Evolutionary conservation across 2,797 vertebrate species (phyloP), one percentile per base, ranked within the genome.

Genomic region (Gila robusta): DNA sequence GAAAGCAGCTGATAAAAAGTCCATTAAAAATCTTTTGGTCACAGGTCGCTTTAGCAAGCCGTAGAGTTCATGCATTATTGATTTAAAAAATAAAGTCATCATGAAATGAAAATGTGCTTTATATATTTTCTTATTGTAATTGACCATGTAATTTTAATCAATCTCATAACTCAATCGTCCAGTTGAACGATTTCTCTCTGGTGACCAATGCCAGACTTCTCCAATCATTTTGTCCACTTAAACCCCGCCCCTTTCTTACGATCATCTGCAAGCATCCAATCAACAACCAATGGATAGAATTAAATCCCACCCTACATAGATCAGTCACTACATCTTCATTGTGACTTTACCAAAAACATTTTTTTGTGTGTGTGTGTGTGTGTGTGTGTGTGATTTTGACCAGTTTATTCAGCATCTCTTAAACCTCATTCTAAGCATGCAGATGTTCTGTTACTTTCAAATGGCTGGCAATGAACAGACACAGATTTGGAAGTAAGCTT

Each of bases 401-500:
- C n/a, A 64, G n/a, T 64, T 64, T 28, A 28, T 8, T 66, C 62
- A 32, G 62, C 26, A 66, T 32, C 62, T 16, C 35, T 69, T 76
- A 76, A 12, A 52, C 17, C 49, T 64, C 64, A 66, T 66, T 32
- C 26, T 66, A 16, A 77, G 74, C 74, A n/a, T 56, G 28, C 49
- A 37, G 49, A 76, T 41, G 7, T 79, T 79, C 14, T 41, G 9
- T 28, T 23, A 3, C 49, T 52, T 54, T 28, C 35, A 23, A 76
- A 73, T 49, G 28, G 21, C 14, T n/a, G 32, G 32, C 72, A 76
- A 21, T 52, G 72, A 76, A 77, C 52, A 56, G 32, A 77, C 21
- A 52, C 2, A 39, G 6, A 77, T 77, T 77, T 77, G 74, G 10
- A 77, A 77, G 44, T 28, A 26, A 62, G 59, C 59, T 62, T 26